A percentile compares a stretch with the other conserved stretches of the same genome.
Evolutionary conservation across 2,113 vertebrate species (phyloP).

Genomic region (Chlamydotis undulata): DNA sequence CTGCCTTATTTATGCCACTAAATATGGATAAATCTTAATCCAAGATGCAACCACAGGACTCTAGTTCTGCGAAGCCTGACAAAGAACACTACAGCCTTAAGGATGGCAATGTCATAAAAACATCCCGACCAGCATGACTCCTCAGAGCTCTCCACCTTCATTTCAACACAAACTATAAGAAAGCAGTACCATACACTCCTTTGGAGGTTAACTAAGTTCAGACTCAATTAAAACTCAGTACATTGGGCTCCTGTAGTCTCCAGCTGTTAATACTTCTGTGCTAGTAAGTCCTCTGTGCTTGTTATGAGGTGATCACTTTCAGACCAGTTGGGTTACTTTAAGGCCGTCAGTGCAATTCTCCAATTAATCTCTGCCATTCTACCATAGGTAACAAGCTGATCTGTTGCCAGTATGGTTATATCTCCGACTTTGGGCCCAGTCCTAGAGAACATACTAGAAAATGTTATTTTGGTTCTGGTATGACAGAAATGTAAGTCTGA

Average conservation of each 20-base stretch:
- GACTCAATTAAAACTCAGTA: neutral
- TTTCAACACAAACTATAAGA: neutral
- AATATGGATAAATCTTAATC: neutral
- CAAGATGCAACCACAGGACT: neutral
- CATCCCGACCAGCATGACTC: rapidly evolving
- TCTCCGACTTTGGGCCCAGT: neutral
- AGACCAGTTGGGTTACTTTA: neutral
- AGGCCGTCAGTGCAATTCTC: neutral
- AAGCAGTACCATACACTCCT: neutral
- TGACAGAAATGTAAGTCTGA: neutral
- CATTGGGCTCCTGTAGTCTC: neutral
- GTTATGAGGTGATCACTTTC: neutral
- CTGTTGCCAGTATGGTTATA: neutral
- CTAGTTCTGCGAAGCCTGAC: neutral
- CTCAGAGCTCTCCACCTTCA: neutral
- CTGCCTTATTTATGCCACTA: neutral
- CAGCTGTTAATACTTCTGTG: neutral
- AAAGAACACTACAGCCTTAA: neutral
- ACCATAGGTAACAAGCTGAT: neutral
- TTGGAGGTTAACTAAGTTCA: neutral
- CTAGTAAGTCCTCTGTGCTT: neutral
- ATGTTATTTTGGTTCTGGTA: neutral
- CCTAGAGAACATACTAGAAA: neutral
- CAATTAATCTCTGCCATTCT: neutral
- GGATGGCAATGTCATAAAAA: neutral